Conservation (phyloP, 2,888 invertebrate species). For the Drosophila setosimentum region DNA sequence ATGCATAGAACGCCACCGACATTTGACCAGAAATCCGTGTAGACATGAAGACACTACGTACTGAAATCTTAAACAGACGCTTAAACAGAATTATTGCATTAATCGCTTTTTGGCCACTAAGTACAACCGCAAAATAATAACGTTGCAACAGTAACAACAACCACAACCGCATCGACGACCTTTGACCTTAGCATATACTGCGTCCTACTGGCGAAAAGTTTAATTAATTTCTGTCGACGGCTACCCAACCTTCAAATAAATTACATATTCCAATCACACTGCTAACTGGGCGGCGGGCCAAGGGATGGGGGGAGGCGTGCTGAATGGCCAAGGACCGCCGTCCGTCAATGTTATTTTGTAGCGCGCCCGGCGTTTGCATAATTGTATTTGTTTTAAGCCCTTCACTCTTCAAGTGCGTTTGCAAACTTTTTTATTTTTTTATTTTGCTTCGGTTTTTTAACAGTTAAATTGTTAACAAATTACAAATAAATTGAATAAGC, state of each 20-base stretch:
- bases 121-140: conserved; percentile 42
- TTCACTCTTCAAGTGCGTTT: conserved; percentile 36
- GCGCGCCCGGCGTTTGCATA: conserved; percentile 50
- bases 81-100: conserved; percentile 66
- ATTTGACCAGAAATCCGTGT: conserved; percentile 26
- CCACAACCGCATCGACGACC: conserved; percentile 13
- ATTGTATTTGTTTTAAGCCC: conserved; percentile 73
- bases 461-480: conserved; percentile 80
- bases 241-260: conserved; percentile 73
- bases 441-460: conserved; percentile 37
- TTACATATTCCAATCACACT: conserved; percentile 77
- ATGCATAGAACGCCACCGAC: not conserved
- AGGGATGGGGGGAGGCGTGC: not conserved
- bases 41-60: conserved; percentile 17
- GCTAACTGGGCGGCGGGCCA: conserved; percentile 18
- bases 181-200: conserved; percentile 30
- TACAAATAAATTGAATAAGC: conserved; percentile 77
- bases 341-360: conserved; percentile 35
- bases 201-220: conserved; percentile 47
- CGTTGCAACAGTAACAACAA: not conserved
- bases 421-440: conserved; percentile 48
- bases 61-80: conserved; percentile 18
- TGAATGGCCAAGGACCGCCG: conserved; percentile 8
- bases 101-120: conserved; percentile 61
- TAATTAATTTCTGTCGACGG: conserved; percentile 71